These are phyloP conservation scores for Sebastes oblongus DNA, from an alignment of 2,797 vertebrate species.

Conservation along the genomic window DNA sequence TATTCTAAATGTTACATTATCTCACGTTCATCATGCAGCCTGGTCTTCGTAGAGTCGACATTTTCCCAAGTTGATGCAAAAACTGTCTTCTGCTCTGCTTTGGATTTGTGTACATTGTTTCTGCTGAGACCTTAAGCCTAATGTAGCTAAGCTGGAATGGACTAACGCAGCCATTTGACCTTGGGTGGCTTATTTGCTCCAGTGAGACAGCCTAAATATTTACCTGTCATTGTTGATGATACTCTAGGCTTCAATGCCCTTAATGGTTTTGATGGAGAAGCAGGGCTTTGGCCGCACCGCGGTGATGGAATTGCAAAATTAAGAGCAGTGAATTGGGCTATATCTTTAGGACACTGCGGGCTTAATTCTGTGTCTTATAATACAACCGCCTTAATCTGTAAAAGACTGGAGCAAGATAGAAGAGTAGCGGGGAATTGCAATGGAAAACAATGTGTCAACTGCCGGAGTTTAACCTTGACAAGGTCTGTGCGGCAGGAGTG, in stretches of 20 bases:
- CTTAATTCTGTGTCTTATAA: slow-evolving; percentile 80
- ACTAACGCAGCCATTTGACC: slow-evolving; percentile 74
- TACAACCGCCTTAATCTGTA: slow-evolving; percentile 75
- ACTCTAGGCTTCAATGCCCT: slow-evolving; percentile 74
- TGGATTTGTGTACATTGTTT: slow-evolving; percentile 67
- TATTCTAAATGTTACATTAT: slow-evolving; percentile 74
- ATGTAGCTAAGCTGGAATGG: slow-evolving; percentile 68
- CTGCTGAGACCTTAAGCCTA: slow-evolving; percentile 70
- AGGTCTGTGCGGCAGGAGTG: slow-evolving; percentile 47
- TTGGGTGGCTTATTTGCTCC: slow-evolving; percentile 78
- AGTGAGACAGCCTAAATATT: slow-evolving; percentile 84
- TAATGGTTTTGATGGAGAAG: slow-evolving; percentile 83
- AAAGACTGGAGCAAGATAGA: slow-evolving; percentile 72
- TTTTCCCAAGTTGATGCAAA: slow-evolving; percentile 38
- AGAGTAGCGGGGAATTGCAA: slow-evolving; percentile 71
- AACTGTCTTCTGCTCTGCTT: slow-evolving; percentile 25
- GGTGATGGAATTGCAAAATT: slow-evolving; percentile 82
- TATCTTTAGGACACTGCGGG: slow-evolving; percentile 75
- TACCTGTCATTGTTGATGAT: slow-evolving; percentile 84
- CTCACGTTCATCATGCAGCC: slow-evolving; percentile 22
- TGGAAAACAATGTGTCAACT: slow-evolving; percentile 73
- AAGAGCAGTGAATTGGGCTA: slow-evolving; percentile 78
- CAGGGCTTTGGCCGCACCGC: slow-evolving; percentile 72
- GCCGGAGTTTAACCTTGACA: slow-evolving; percentile 73
- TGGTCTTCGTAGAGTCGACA: slow-evolving; percentile 13